Evolutionary conservation across 2,797 vertebrate genomes (phyloP), one percentile per base, ranked within the genome.

Genomic region (Crocidura indochinensis): DNA sequence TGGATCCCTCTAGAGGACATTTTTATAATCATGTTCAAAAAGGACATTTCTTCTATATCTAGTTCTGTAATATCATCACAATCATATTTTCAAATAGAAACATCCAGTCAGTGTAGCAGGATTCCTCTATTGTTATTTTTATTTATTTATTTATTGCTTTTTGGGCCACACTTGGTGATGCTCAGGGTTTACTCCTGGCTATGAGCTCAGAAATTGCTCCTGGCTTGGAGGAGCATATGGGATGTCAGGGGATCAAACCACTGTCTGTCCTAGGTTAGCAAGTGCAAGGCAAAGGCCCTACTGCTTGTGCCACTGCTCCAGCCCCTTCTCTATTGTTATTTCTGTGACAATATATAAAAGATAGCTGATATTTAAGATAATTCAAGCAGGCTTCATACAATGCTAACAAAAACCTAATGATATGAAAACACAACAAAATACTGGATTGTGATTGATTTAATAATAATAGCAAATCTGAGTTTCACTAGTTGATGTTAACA

Each of bases 1-100:
- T 97, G 95, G 97, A 98, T 97, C 97, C 97, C 97, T 97, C 97
- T 97, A 98, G 97, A 98, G 97, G 98, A 95, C 92, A 31, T 90
- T 96, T 86, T 79, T 90, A 77, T 96, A 97, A 97, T 94, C 64
- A 88, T 96, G 26, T 38, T 78, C 75, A 84, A 90, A 83, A 95
- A 68, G 31, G n/a, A 1, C 2, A 19, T 49, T 31, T 75, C 93
- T 60, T 69, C 29, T n/a, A 60, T 46, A 71, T 90, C 85, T 31
- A 83, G 0, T 19, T 76, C 29, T 73, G 47, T 85, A 72, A 29
- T 67, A 87, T 62, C 85, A 84, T 73, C 56, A 24, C 14, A 83
- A 67, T 1, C 6, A 7, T 68, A 64, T 80, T 71, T 94, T 68
- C 38, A 82, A 74, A 89, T 1, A 71, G 56, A 74, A 81, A 69